phyloP scores from a whole-genome alignment of 2,113 vertebrate genomes.

The Tychaedon coryphoeus region DNA sequence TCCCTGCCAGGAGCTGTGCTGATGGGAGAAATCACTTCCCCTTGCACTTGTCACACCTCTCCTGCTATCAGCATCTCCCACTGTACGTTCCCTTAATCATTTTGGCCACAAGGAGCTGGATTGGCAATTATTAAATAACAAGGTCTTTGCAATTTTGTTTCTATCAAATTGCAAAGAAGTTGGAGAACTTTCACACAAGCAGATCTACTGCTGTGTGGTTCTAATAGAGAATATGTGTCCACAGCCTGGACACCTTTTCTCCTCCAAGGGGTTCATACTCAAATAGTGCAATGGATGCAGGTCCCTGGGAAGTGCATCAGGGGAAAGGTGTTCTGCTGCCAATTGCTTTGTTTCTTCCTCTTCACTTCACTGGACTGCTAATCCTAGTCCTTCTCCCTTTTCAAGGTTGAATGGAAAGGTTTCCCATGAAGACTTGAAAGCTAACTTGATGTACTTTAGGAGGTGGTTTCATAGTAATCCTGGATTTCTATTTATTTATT shows the following conservation, averaged over 20 bases:
- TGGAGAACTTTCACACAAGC: not conserved
- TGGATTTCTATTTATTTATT: not conserved
- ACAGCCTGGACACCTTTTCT: not conserved
- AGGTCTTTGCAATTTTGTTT: not conserved
- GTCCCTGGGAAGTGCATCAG: not conserved
- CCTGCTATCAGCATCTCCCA: not conserved
- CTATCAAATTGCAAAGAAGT: not conserved
- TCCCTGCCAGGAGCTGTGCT: not conserved
- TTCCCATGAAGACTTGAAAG: not conserved
- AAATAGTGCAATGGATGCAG: not conserved
- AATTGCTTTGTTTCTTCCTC: not conserved
- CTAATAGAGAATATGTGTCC: not conserved
- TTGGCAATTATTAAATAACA: not conserved
- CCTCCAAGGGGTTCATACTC: not conserved
- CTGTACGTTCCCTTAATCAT: not conserved
- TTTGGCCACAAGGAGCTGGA: not conserved
- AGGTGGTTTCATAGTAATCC: not conserved
- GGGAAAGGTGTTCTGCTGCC: not conserved
- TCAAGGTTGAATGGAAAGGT: not conserved
- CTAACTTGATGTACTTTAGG: not conserved
- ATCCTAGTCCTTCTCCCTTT: not conserved
- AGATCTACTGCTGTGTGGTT: not conserved
- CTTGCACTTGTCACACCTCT: not conserved
- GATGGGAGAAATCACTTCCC: not conserved
- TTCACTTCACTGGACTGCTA: not conserved